Base-by-base conservation (phyloP, 92 coral and sea anemone species). In the Palythoa grandiflora region DNA sequence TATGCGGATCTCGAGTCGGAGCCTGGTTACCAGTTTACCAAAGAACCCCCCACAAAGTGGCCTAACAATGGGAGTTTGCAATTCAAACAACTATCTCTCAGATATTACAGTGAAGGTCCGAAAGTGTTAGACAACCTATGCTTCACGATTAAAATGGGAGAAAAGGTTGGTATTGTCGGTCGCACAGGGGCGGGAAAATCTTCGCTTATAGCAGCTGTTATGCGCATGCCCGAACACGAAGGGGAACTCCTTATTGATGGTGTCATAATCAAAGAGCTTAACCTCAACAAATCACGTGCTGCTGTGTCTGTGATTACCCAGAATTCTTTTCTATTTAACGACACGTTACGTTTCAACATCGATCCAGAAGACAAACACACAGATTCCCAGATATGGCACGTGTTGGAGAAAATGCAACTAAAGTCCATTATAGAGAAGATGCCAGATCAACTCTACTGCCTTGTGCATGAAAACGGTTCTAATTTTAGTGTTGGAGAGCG, bases 401-500 rank as follows among this genome's bases (percentile, higher is more conserved):
- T 37, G 15, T 37, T 70, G 37, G 74, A 28, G 2, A 38, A 71
- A 71, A 71, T 38, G 38, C 75, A 71, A 17, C 48, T 71, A 9
- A 71, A 37, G n/a, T 71, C 75, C 38, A 44, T 73, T 4, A 44
- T 40, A 73, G 6, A 73, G 54, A 17, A 40, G 4, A 16, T 48
- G 38, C 77, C 50, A 16, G 28, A 38, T 40, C 77, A 73, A n/a
- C 53, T 73, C 11, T 6, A 10, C 38, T 73, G 77, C 55, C 38
- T 73, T n/a, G 53, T 73, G 28, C 21, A 44, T 17, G 77, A 73
- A 73, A 73, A 73, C 77, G 77, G 77, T 9, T 73, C 77, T 39
- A 73, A 73, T 38, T 73, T 73, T 44, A 73, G 77, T 40, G 54
- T 44, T 5, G 77, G 77, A 40, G 77, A 73, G 54, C 77, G 77